These are phyloP conservation scores for Apostichopus parvimensis DNA, from an alignment of 35 echinoderm and acorn worm genomes.

Conservation along the genomic window DNA sequence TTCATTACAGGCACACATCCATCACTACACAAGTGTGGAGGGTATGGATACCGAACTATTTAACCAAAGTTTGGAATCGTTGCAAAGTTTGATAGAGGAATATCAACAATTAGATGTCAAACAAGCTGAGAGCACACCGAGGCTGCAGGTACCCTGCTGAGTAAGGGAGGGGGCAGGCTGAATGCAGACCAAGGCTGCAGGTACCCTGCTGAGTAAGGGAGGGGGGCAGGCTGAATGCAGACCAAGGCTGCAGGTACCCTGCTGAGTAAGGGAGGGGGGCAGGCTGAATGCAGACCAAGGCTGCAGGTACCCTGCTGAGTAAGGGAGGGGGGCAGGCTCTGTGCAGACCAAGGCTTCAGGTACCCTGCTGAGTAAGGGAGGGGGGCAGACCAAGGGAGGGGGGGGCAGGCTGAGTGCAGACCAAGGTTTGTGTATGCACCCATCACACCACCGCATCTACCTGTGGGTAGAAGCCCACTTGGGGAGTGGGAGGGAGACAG, in stretches of 20 bases:
- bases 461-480: too few relatives aligned
- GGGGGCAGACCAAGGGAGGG: too few relatives aligned
- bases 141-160: constrained; percentile 30
- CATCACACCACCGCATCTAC: too few relatives aligned
- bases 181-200: neutral
- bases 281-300: too few relatives aligned
- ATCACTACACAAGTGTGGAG: constrained; percentile 94
- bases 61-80: constrained; percentile 82
- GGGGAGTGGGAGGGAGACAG: too few relatives aligned
- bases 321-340: too few relatives aligned
- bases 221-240: neutral
- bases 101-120: constrained; percentile 78
- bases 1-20: constrained; percentile 79
- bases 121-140: constrained; percentile 57
- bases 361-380: too few relatives aligned
- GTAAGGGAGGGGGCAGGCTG: neutral
- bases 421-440: too few relatives aligned
- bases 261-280: neutral
- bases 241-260: constrained; percentile 29
- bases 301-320: neutral
- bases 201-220: neutral
- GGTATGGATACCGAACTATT: constrained; percentile 84
- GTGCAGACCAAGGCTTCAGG: too few relatives aligned
- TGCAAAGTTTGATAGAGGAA: constrained; percentile 76
- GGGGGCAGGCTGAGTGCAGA: too few relatives aligned